phyloP scores from a whole-genome alignment of 2,113 vertebrate species.

The Heterocephalus glaber region DNA sequence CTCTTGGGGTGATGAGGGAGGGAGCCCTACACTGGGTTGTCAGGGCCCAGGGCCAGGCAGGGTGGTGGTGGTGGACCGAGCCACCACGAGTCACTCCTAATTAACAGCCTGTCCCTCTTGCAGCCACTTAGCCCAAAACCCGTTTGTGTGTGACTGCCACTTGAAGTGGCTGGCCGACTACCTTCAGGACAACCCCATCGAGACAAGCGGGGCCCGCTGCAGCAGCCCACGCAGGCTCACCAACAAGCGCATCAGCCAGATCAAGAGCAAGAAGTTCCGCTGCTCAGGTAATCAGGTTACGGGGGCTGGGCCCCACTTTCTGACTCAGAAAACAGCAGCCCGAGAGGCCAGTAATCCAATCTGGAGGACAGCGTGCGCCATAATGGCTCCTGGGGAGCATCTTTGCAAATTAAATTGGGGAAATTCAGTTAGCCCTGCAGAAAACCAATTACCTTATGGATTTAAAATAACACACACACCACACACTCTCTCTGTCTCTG shows the following conservation, averaged over 20 bases:
- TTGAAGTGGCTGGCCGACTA: slow-evolving; percentile 99
- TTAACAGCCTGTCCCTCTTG: slow-evolving; percentile 82
- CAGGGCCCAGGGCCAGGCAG: slow-evolving; percentile 53
- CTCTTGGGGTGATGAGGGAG: background rate
- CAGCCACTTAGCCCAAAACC: slow-evolving; percentile 99
- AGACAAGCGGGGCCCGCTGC: slow-evolving; percentile 98
- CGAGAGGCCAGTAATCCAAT: slow-evolving; percentile 88
- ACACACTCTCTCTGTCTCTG: background rate
- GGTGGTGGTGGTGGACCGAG: slow-evolving; percentile 48
- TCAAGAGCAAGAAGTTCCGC: slow-evolving; percentile 99
- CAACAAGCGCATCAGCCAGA: slow-evolving; percentile 99
- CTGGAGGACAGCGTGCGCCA: slow-evolving; percentile 83
- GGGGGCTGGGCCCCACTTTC: slow-evolving; percentile 79
- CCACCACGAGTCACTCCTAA: slow-evolving; percentile 79
- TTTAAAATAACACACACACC: slow-evolving; percentile 77
- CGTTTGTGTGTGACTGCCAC: slow-evolving; percentile 99
- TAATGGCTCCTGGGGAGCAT: slow-evolving; percentile 87
- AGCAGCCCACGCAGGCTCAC: slow-evolving; percentile 96
- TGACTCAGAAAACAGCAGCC: slow-evolving; percentile 80
- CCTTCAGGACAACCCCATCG: slow-evolving; percentile 98
- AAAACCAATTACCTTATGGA: slow-evolving; percentile 88
- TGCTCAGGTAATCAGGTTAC: slow-evolving; percentile 96
- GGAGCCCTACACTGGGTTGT: background rate
- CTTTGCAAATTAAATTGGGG: slow-evolving; percentile 88
- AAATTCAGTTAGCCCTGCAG: slow-evolving; percentile 87